Conservation (phyloP, 2,888 invertebrate genomes). For the Drosophila peninsularis region DNA sequence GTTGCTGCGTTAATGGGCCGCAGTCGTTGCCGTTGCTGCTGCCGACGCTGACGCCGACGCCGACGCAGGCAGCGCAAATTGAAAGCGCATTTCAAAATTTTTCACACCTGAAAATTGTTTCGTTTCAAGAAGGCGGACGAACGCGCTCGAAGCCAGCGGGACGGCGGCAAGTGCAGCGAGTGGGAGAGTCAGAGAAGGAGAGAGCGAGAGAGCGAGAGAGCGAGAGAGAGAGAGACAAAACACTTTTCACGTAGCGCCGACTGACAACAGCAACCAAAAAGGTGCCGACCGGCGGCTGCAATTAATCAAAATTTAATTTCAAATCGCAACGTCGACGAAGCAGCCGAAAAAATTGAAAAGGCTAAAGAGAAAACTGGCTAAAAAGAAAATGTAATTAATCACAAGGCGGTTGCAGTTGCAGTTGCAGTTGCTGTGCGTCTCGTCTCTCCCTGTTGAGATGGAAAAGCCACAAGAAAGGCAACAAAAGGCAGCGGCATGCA, state of each 20-base stretch:
- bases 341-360: conserved; percentile 63
- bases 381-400: conserved; percentile 77
- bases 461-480: conserved; percentile 54
- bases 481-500: conserved; percentile 50
- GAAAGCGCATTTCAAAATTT: conserved; percentile 79
- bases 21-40: conserved; percentile 34
- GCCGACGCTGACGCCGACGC: conserved; percentile 37
- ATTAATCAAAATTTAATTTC: conserved; percentile 78
- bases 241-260: conserved; percentile 77
- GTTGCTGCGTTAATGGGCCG: conserved; percentile 75
- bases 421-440: conserved; percentile 11
- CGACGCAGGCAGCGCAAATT: conserved; percentile 70
- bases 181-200: conserved; percentile 9
- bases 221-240: conserved; percentile 23
- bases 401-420: conserved; percentile 55
- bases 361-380: conserved; percentile 64
- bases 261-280: conserved; percentile 36
- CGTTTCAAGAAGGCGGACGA: conserved; percentile 59
- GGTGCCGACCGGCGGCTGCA: conserved; percentile 68
- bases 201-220: neutral
- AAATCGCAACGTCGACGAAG: conserved; percentile 60
- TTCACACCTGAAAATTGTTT: conserved; percentile 79
- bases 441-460: conserved; percentile 39
- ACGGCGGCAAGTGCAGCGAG: conserved; percentile 72
- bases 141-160: conserved; percentile 49